A percentile compares a stretch with the other conserved stretches of the same genome.
These are phyloP conservation scores for Desoria tigrina DNA, from an alignment of 2,888 invertebrate genomes.

Conservation along the genomic window DNA sequence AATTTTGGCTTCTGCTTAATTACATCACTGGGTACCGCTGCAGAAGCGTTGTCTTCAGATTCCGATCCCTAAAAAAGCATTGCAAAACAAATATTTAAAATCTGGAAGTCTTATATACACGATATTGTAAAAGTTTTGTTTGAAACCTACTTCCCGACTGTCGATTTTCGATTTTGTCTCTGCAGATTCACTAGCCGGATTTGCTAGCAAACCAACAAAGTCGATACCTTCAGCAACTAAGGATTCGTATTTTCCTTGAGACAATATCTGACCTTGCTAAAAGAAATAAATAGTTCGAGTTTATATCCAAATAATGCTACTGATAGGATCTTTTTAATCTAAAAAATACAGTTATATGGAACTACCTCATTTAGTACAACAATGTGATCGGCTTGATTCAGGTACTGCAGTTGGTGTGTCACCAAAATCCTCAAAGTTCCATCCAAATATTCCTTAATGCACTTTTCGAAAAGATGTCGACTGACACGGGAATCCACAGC, in stretches of 20 bases:
- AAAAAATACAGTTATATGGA: too few relatives aligned
- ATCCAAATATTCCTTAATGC: conserved; percentile 56
- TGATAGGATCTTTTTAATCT: neutral
- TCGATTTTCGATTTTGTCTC: conserved; percentile 30
- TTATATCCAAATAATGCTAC: too few relatives aligned
- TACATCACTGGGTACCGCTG: conserved; percentile 18
- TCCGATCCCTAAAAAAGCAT: too few relatives aligned
- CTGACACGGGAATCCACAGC: conserved; percentile 59
- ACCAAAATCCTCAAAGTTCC: conserved; percentile 59
- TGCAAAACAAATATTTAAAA: too few relatives aligned
- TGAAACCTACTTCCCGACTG: too few relatives aligned
- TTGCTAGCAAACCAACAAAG: conserved; percentile 55
- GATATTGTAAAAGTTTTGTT: too few relatives aligned
- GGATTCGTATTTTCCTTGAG: conserved; percentile 65
- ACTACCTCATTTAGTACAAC: conserved; percentile 42
- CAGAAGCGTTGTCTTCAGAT: too few relatives aligned
- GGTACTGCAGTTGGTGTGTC: conserved; percentile 76
- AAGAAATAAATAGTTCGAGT: neutral
- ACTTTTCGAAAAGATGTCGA: conserved; percentile 54
- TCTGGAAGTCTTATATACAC: too few relatives aligned
- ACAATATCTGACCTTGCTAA: conserved; percentile 60
- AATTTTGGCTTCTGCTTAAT: conserved; percentile 31
- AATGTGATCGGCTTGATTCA: conserved; percentile 43
- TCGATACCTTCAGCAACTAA: conserved; percentile 57
- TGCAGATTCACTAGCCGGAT: conserved; percentile 54